Evolutionary conservation across 2,113 vertebrate genomes (phyloP).

Genomic region (Prochilodus magdalenae): DNA sequence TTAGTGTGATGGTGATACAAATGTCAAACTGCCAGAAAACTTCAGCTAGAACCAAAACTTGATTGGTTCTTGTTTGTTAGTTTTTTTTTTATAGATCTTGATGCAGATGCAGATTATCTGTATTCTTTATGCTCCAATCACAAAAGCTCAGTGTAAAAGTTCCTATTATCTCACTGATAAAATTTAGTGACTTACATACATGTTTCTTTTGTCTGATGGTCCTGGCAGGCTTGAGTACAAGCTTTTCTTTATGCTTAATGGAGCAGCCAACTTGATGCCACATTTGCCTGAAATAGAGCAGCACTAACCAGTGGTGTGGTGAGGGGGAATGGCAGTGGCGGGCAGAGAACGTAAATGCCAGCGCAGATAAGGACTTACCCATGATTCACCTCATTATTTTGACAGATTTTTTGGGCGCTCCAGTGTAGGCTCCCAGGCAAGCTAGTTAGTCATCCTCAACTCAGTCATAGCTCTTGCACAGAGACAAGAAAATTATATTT

Average conservation of each 20-base stretch:
- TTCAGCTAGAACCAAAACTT: too few relatives aligned
- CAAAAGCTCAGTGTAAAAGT: too few relatives aligned
- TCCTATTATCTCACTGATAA: background rate
- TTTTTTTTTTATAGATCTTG: too few relatives aligned
- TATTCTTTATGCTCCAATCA: too few relatives aligned
- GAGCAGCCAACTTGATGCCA: slow-evolving; percentile 18
- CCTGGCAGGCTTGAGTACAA: slow-evolving; percentile 22
- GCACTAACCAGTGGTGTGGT: slow-evolving; percentile 50
- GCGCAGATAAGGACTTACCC: slow-evolving; percentile 62
- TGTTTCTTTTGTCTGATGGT: slow-evolving; percentile 24
- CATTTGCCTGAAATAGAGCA: slow-evolving; percentile 54
- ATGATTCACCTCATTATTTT: slow-evolving; percentile 72
- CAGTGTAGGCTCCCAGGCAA: slow-evolving; percentile 60
- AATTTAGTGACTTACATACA: slow-evolving; percentile 17
- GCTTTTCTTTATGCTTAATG: slow-evolving; percentile 35
- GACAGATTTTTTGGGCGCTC: slow-evolving; percentile 67
- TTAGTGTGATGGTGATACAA: too few relatives aligned
- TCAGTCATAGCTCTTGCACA: slow-evolving; percentile 21
- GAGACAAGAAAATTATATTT: slow-evolving; percentile 11
- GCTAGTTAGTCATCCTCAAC: slow-evolving; percentile 56
- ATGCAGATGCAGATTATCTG: too few relatives aligned
- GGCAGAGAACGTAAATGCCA: slow-evolving; percentile 64
- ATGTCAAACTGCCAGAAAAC: too few relatives aligned
- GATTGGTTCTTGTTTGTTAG: too few relatives aligned
- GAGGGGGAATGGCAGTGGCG: slow-evolving; percentile 17